A percentile compares a stretch with the other conserved stretches of the same genome.
phyloP scores from a whole-genome alignment of 2,113 vertebrate genomes.

The Callionymus lyra region DNA sequence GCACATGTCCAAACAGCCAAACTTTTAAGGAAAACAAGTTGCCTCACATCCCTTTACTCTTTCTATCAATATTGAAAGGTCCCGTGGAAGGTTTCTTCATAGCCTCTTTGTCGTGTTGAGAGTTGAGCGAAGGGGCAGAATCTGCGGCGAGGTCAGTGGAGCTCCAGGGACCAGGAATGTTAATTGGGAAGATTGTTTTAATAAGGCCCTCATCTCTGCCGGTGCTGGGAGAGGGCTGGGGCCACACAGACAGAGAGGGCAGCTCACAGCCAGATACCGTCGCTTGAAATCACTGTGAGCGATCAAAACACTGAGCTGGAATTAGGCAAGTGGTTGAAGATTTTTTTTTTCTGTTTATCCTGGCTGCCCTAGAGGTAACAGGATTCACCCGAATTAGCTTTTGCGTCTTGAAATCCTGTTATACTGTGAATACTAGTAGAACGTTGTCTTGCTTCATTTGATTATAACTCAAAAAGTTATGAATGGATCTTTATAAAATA shows the following conservation, averaged over 20 bases:
- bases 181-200: constrained; percentile 72
- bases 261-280: constrained; percentile 38
- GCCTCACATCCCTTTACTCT: constrained; percentile 21
- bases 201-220: constrained; percentile 61
- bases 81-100: constrained; percentile 25
- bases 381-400: constrained; percentile 41
- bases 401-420: constrained; percentile 36
- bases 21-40: constrained; percentile 36
- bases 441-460: too few relatives aligned
- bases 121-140: constrained; percentile 27
- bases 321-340: constrained; percentile 24
- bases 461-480: too few relatives aligned
- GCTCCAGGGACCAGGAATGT: constrained; percentile 61
- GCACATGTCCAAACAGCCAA: constrained; percentile 21
- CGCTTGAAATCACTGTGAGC: constrained; percentile 43
- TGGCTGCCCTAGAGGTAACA: constrained; percentile 28
- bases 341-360: constrained; percentile 28
- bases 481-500: too few relatives aligned
- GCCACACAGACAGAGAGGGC: constrained; percentile 44
- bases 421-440: constrained; percentile 29
- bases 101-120: constrained; percentile 40
- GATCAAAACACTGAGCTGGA: constrained; percentile 19
- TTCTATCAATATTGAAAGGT: constrained; percentile 11
- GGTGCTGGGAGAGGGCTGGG: constrained; percentile 50
- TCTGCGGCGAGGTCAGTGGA: constrained; percentile 17